Evolutionary conservation across 1,140 invertebrate species (phyloP), one percentile per base, ranked within the genome.

Genomic region (Drosophila trapezifrons): DNA sequence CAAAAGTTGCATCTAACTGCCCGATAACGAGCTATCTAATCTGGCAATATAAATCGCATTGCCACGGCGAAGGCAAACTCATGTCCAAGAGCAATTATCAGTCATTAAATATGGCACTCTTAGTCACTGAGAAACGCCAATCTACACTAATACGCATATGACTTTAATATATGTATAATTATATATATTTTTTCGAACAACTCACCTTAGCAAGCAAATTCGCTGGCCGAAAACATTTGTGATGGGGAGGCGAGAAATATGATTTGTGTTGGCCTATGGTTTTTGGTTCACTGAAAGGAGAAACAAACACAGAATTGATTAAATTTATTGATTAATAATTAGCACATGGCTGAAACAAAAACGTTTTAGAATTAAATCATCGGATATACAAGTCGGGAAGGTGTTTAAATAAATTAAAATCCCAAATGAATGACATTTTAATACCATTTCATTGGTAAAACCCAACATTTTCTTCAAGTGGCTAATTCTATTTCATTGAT

Each of bases 131-230:
- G 56, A 69, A 42, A 55, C 60, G 74, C 49, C 63, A 77, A 77
- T 77, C 51, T 56, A 49, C 20, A 65, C 64, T 29, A 49, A 66
- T 66, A 65, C 64, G 15, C 15, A 35, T 35, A 15, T 40, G 25
- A 35, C 18, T 55, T 40, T 72, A 57, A 62, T 42, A 64, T 49
- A 63, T 55, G 49, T 51, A 70, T 78, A 57, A 45, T 40, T 25
- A 66, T 37, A 46, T 40, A 58, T 63, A 51, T 49, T 32, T 54
- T 32, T 25, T 22, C 22, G 17, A 56, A 45, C 20, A 83, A 83
- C 83, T 86, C 60, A 86, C 83, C 83, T 86, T 87, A 86, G 70
- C 67, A 60, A 76, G 59, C 51, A 45, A 63, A 67, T 66, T 73
- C 79, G 56, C 32, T 60, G 82, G 51, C 55, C 57, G 70, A 72